These are phyloP conservation scores for Drosophila nebulosa DNA, from an alignment of 1,140 invertebrate species.

Conservation along the genomic window DNA sequence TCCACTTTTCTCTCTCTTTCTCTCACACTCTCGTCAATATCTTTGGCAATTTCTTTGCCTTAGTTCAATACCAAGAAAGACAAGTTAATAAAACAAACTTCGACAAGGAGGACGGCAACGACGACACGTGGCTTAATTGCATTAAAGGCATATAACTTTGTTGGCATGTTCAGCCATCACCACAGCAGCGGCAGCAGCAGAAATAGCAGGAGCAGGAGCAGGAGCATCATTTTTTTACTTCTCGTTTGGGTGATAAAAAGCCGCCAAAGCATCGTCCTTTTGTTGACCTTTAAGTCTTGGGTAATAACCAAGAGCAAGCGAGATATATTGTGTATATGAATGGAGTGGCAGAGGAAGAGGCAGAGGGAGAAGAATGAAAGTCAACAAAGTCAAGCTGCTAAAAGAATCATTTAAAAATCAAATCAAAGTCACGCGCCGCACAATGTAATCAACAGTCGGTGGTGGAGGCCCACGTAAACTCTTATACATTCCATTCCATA, in stretches of 20 bases:
- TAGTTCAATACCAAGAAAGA: background rate
- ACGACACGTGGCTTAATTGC: conserved; percentile 68
- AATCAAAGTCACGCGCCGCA: conserved; percentile 76
- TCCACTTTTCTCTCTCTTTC: no score
- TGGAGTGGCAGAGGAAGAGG: conserved; percentile 1
- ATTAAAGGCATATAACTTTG: conserved; percentile 54
- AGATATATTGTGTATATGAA: no score
- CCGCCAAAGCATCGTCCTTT: conserved; percentile 57
- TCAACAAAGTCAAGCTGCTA: conserved; percentile 48
- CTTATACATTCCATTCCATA: background rate
- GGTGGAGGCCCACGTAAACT: background rate
- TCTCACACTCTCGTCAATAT: background rate
- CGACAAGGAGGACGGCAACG: conserved; percentile 28
- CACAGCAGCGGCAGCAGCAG: background rate
- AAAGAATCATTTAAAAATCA: conserved; percentile 77
- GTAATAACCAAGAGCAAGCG: conserved; percentile 20
- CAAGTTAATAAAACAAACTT: conserved; percentile 74
- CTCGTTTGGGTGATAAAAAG: conserved; percentile 50
- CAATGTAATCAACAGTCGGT: conserved; percentile 65
- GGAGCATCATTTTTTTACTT: background rate
- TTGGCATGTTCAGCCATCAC: conserved; percentile 35
- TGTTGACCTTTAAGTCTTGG: conserved; percentile 70
- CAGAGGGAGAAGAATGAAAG: conserved; percentile 12
- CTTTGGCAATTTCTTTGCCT: background rate
- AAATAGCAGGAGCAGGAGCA: background rate